A percentile compares a stretch with the other conserved stretches of the same genome.
Conservation (phyloP, 2,113 vertebrate genomes). For the Chrysochloris asiatica region DNA sequence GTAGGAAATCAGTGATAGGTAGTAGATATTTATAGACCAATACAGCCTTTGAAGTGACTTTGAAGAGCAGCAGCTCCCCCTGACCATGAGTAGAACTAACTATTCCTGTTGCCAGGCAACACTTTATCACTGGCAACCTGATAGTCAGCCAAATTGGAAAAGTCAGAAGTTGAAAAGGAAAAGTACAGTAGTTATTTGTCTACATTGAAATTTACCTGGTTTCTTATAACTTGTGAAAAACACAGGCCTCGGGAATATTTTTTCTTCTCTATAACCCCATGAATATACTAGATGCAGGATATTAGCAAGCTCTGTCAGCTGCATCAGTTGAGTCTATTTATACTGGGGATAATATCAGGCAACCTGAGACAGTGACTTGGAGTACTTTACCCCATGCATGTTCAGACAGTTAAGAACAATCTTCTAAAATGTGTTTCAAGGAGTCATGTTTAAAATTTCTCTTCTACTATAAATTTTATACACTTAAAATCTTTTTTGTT, state of each 20-base stretch:
- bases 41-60: conserved; percentile 47
- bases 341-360: neutral
- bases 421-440: conserved; percentile 10
- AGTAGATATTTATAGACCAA: conserved; percentile 61
- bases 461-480: neutral
- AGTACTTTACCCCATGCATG: neutral
- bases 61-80: neutral
- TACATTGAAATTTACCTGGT: conserved; percentile 2
- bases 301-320: neutral
- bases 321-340: neutral
- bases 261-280: conserved; percentile 49
- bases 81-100: neutral
- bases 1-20: neutral
- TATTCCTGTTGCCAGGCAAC: conserved; percentile 56
- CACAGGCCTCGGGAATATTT: neutral
- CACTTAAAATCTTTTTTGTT: neutral
- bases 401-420: conserved; percentile 31
- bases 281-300: neutral
- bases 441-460: conserved; percentile 10
- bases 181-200: conserved; percentile 42
- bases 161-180: conserved; percentile 47
- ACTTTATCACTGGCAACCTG: conserved; percentile 19
- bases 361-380: neutral
- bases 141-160: conserved; percentile 27
- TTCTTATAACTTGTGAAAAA: conserved; percentile 47